Evolutionary conservation across 2,113 vertebrate genomes (phyloP).

Genomic region (Trochalopteron elliotii): DNA sequence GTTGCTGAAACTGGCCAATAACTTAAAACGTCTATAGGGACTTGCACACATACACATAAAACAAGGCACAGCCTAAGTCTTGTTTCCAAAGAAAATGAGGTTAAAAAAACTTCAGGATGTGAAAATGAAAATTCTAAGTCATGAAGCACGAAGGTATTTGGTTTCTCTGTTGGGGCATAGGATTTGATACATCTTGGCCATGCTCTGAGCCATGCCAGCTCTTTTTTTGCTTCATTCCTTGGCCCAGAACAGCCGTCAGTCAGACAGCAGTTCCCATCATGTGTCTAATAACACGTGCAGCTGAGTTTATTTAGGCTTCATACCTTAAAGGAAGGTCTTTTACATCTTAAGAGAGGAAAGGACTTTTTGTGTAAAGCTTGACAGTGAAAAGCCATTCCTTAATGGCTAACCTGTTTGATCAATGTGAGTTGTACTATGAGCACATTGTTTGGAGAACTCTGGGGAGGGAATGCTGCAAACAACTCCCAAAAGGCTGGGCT

Average conservation of each 20-base stretch:
- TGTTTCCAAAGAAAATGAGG: not conserved
- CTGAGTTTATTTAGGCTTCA: not conserved
- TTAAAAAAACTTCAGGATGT: not conserved
- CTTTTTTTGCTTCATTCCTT: not conserved
- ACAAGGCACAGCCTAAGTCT: not conserved
- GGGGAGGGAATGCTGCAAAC: not conserved
- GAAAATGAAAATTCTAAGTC: not conserved
- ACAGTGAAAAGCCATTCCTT: not conserved
- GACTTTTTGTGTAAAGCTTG: not conserved
- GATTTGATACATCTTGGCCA: not conserved
- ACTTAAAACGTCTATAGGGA: not conserved
- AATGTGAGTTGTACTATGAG: not conserved
- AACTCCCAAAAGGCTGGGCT: not conserved
- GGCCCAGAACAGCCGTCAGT: not conserved
- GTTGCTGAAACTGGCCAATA: not conserved
- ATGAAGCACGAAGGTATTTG: not conserved
- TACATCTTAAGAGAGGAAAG: not conserved
- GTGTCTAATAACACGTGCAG: not conserved
- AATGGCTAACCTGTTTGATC: not conserved
- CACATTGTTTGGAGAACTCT: slow-evolving; percentile 2
- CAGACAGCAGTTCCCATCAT: not conserved
- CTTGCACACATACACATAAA: not conserved
- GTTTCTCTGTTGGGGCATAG: not conserved
- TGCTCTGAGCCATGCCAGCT: not conserved
- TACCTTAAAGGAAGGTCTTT: not conserved